Conservation (phyloP, 1,140 invertebrate species). For the Notospermus geniculatus region DNA sequence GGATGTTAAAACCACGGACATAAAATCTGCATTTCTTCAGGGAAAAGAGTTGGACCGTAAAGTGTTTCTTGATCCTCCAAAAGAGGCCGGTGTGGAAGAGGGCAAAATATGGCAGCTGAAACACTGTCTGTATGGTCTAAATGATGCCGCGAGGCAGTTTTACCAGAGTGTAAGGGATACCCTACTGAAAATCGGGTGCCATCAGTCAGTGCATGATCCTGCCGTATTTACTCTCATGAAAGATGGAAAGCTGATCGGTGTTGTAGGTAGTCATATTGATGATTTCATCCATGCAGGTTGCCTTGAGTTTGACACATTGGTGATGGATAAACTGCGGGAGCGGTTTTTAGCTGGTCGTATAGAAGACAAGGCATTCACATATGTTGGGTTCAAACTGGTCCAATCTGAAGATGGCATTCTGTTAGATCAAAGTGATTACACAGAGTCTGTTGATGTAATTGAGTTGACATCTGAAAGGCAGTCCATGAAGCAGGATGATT, state of each 20-base stretch:
- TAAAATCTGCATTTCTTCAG: constrained; percentile 24
- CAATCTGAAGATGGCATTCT: too few species aligned
- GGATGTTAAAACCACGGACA: constrained; percentile 22
- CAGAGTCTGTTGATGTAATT: too few species aligned
- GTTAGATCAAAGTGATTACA: too few species aligned
- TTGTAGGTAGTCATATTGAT: too few species aligned
- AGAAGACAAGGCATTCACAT: too few species aligned
- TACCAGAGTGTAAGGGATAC: constrained; percentile 24
- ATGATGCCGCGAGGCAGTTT: constrained; percentile 24
- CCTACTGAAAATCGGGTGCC: constrained; percentile 17
- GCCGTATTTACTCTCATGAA: too few species aligned
- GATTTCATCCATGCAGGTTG: too few species aligned
- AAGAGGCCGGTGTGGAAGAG: constrained; percentile 14
- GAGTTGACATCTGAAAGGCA: too few species aligned
- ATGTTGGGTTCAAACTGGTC: too few species aligned
- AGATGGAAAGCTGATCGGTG: too few species aligned
- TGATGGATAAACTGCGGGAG: background rate
- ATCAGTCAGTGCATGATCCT: constrained; percentile 17
- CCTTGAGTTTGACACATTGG: background rate
- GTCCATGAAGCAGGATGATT: too few species aligned
- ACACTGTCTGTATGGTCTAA: constrained; percentile 23
- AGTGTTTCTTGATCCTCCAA: constrained; percentile 21
- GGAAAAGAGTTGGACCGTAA: constrained; percentile 20
- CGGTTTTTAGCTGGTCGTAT: too few species aligned
- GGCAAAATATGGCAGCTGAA: constrained; percentile 24